Conservation (phyloP, 2,113 vertebrate genomes). For the Butorides virescens region DNA sequence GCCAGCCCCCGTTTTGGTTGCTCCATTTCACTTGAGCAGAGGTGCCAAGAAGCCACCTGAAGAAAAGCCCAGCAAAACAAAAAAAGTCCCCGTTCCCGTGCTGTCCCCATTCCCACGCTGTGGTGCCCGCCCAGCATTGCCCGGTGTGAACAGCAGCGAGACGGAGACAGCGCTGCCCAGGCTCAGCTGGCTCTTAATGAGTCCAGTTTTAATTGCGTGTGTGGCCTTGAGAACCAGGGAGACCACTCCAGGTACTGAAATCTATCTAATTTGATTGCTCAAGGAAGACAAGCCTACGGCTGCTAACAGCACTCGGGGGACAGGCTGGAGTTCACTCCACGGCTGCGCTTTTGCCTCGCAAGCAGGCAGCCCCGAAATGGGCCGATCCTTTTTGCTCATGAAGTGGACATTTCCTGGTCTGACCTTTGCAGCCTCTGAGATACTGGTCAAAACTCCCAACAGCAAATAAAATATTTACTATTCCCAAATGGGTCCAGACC, state of each 20-base stretch:
- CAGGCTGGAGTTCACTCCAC: not conserved
- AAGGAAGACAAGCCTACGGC: not conserved
- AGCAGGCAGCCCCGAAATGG: not conserved
- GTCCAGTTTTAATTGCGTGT: not conserved
- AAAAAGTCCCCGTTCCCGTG: not conserved
- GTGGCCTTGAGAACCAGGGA: not conserved
- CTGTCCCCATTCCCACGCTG: rapidly evolving
- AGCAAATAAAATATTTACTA: not conserved
- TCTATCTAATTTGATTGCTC: not conserved
- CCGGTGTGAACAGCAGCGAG: rapidly evolving
- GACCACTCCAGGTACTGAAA: not conserved
- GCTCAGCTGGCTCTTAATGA: not conserved
- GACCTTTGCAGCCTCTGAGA: not conserved
- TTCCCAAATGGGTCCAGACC: not conserved
- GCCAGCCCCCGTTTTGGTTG: not conserved
- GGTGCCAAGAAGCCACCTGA: slow-evolving; percentile 19
- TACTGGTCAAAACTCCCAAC: not conserved
- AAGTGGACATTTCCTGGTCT: not conserved
- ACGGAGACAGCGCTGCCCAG: rapidly evolving
- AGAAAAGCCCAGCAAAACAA: not conserved
- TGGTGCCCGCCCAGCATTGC: rapidly evolving
- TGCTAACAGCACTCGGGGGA: not conserved
- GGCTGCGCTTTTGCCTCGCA: rapidly evolving
- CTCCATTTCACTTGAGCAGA: not conserved
- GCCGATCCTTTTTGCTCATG: rapidly evolving